Evolutionary conservation across 2,113 vertebrate species (phyloP).

Genomic region (Xiphophorus couchianus): DNA sequence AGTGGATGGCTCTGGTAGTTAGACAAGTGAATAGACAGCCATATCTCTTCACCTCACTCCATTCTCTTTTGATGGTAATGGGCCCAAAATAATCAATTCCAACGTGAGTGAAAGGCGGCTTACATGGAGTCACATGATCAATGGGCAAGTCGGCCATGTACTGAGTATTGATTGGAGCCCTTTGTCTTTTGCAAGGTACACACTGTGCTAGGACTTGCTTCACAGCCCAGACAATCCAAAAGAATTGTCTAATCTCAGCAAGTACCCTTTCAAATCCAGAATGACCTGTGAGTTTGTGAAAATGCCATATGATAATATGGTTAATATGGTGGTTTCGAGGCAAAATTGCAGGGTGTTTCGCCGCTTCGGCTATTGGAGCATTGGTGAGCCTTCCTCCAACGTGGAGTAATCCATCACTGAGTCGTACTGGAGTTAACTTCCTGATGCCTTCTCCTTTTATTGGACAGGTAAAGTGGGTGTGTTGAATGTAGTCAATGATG

Average conservation of each 20-base stretch:
- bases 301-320: not conserved
- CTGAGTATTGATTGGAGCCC: not conserved
- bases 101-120: not conserved
- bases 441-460: not conserved
- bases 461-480: not conserved
- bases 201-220: constrained; percentile 2
- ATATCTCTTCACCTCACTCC: not conserved
- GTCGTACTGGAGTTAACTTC: not conserved
- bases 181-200: not conserved
- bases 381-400: not conserved
- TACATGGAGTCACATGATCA: not conserved
- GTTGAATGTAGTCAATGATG: not conserved
- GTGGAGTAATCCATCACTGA: not conserved
- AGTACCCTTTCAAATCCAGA: not conserved
- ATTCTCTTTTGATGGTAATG: not conserved
- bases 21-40: not conserved
- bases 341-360: not conserved
- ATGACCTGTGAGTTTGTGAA: not conserved
- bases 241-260: not conserved
- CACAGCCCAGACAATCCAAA: not conserved
- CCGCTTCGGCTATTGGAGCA: not conserved
- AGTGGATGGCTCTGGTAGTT: not conserved
- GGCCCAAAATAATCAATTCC: not conserved
- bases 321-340: not conserved
- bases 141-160: not conserved